phyloP scores from a whole-genome alignment of 64 coral and sea anemone genomes.

The Stylophora pistillata region DNA sequence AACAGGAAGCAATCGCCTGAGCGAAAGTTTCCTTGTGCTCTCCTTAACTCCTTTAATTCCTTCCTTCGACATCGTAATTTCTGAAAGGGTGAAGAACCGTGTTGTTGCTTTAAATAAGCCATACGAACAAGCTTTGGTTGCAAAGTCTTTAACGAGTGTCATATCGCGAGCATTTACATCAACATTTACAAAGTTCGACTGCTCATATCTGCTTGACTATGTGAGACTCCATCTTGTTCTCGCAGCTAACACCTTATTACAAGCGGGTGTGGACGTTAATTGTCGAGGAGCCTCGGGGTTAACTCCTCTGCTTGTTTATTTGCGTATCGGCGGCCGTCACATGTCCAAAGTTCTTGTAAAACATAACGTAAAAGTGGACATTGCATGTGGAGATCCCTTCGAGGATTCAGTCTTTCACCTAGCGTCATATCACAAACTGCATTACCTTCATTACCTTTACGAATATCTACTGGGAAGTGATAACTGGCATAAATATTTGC shows the following conservation, averaged over 20 bases:
- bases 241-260: background rate
- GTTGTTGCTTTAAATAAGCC: background rate
- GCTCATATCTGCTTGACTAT: background rate
- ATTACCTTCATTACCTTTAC: constrained; percentile 77
- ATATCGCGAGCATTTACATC: background rate
- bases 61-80: background rate
- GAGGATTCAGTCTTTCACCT: constrained; percentile 59
- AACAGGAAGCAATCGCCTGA: background rate
- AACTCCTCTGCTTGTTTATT: constrained; percentile 50
- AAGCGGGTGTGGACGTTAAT: constrained; percentile 29
- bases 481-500: constrained; percentile 58
- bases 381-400: constrained; percentile 54
- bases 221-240: background rate
- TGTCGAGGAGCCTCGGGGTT: constrained; percentile 22
- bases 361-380: constrained; percentile 29
- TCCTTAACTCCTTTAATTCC: constrained; percentile 27
- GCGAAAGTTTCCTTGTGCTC: background rate
- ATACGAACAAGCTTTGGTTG: background rate
- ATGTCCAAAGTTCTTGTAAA: constrained; percentile 81
- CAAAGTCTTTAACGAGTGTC: background rate
- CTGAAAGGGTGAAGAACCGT: background rate
- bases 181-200: constrained; percentile 16
- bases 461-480: constrained; percentile 31
- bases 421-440: constrained; percentile 75
- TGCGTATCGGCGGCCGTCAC: constrained; percentile 69